Evolutionary conservation across 2,113 vertebrate genomes (phyloP), one percentile per base, ranked within the genome.

Genomic region (Gopherus flavomarginatus): DNA sequence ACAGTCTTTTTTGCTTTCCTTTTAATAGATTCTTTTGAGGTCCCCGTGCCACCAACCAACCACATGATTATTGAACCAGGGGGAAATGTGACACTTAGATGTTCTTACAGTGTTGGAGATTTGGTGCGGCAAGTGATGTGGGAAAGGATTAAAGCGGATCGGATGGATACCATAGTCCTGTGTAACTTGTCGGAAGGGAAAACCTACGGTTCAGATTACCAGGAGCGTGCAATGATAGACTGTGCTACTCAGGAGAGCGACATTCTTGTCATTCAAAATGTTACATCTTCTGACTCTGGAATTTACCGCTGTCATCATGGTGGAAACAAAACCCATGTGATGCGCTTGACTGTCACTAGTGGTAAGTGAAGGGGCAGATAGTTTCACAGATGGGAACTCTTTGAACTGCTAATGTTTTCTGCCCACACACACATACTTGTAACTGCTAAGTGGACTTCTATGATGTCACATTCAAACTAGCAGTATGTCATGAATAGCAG

Each of bases 1-100:
- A 11, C 7, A 69, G 0, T 4, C 13, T 79, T 56, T 84, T 26
- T 54, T 27, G 4, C 11, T 90, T 3, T 19, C 6, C 31, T 49
- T 38, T 77, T 92, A 54, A 22, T 94, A 98, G 98, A 93, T 21
- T 42, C 4, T 86, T 98, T 98, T 96, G 93, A 94, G 38, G 19
- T 13, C 5, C 38, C 35, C 52, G 83, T 27, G 22, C 92, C 88
- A 53, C 31, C 12, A 83, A 94, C 62, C 56, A 77, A 57, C 8
- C 89, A 97, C 0, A 0, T 98, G 2, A n/a, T 96, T 69, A 94
- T 94, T 2, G 87, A 98, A 84, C 91, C 85, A 85, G 97, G 95
- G 93, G 22, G 86, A 94, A 98, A 98, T 38, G 8, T 98, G 83
- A 97, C 97, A 31, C 97, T 99, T 88, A 96, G n/a, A 27, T 99